Conservation (phyloP, 2,797 vertebrate species). For the Trichosurus vulpecula region DNA sequence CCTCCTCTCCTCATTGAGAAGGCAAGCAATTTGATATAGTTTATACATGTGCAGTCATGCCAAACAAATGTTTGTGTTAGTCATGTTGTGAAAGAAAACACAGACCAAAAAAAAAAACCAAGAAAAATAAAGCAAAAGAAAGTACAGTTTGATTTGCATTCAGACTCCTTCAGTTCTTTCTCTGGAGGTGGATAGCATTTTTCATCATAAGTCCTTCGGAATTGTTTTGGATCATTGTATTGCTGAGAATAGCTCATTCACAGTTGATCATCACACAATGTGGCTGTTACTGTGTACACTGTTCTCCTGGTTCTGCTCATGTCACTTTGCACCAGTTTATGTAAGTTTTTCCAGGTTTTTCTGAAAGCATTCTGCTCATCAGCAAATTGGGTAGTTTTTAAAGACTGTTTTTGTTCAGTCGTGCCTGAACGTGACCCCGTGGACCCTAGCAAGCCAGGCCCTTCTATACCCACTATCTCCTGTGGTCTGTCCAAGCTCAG, state of each 20-base stretch:
- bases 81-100: background rate
- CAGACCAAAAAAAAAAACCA: background rate
- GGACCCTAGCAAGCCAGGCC: background rate
- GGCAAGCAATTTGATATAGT: background rate
- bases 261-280: no score
- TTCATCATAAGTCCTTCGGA: background rate
- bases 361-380: no score
- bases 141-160: background rate
- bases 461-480: background rate
- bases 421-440: background rate
- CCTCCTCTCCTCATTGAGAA: background rate
- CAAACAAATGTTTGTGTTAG: background rate
- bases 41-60: background rate
- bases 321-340: no score
- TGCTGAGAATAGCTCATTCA: no score
- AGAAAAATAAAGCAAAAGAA: background rate
- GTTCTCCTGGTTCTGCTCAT: no score
- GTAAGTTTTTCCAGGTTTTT: no score
- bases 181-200: background rate
- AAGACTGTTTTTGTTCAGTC: background rate
- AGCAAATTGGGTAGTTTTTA: conserved; percentile 35
- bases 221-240: background rate
- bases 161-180: background rate
- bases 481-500: background rate
- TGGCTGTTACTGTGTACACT: no score